Evolutionary conservation across 1,140 invertebrate genomes (phyloP).

Genomic region (Octopus sinensis): DNA sequence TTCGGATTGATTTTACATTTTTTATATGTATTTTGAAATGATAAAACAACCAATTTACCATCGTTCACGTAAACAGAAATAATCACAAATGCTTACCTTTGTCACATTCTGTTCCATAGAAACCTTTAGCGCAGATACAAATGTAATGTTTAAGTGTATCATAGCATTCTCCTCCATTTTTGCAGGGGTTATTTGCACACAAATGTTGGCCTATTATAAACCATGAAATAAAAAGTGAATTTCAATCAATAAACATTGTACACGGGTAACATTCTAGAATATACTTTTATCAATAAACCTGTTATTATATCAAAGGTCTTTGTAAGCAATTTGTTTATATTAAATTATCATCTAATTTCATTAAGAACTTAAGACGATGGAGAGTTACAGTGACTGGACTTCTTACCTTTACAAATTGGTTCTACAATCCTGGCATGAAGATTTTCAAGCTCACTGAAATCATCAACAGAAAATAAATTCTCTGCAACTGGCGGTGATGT

Average conservation of each 20-base stretch:
- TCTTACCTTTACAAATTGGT: constrained; percentile 43
- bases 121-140: constrained; percentile 66
- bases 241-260: not conserved
- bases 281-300: not conserved
- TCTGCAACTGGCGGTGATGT: constrained; percentile 41
- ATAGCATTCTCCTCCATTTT: constrained; percentile 69
- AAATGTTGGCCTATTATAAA: constrained; percentile 37
- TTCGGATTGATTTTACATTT: too few relatives aligned
- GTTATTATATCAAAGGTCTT: not conserved
- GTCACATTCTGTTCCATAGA: constrained; percentile 47
- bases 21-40: too few relatives aligned
- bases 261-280: not conserved
- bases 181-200: constrained; percentile 69
- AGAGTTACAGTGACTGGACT: too few relatives aligned
- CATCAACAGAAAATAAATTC: constrained; percentile 42
- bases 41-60: too few relatives aligned
- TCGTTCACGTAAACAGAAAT: too few relatives aligned
- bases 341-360: too few relatives aligned
- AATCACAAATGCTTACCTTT: not conserved
- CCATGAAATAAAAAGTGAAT: not conserved
- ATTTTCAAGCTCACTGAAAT: constrained; percentile 38
- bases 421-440: constrained; percentile 37
- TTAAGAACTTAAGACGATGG: too few relatives aligned
- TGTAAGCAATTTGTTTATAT: not conserved
- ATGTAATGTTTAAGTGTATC: constrained; percentile 69